Evolutionary conservation across 2,797 vertebrate species (phyloP).

Genomic region (Tenualosa ilisha): DNA sequence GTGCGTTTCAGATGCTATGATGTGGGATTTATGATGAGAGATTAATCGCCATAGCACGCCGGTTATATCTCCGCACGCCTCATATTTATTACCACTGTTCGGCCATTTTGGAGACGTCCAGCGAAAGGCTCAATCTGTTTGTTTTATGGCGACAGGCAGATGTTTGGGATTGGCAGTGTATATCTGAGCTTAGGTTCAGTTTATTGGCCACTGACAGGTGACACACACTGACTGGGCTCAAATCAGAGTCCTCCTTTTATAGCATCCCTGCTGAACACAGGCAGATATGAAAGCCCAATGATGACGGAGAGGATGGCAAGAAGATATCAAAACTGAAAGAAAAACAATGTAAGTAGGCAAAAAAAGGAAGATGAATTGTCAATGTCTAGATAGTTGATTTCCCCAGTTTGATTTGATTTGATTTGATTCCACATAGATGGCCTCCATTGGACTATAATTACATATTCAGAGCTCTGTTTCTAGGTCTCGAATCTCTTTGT

Average conservation of each 20-base stretch:
- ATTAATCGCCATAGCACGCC: not conserved
- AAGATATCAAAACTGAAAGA: not conserved
- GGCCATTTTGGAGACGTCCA: not conserved
- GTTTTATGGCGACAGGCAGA: not conserved
- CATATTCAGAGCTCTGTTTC: not conserved
- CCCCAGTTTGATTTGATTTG: not conserved
- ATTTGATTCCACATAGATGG: not conserved
- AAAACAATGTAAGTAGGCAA: not conserved
- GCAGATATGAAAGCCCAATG: not conserved
- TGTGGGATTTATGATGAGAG: slow-evolving; percentile 13
- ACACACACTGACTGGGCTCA: not conserved
- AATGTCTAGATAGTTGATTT: not conserved
- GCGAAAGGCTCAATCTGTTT: not conserved
- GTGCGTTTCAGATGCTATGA: not conserved
- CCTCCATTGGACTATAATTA: not conserved
- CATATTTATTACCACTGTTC: slow-evolving; percentile 6
- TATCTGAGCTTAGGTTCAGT: not conserved
- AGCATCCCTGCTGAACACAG: not conserved
- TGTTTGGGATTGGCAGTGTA: not conserved
- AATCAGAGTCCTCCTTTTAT: not conserved
- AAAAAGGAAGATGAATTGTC: not conserved
- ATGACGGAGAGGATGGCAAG: not conserved
- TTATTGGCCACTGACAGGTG: not conserved
- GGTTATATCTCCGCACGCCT: not conserved
- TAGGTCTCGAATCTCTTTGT: not conserved